Base-by-base conservation (phyloP, 1,140 invertebrate genomes). In the Eufriesea mexicana region DNA sequence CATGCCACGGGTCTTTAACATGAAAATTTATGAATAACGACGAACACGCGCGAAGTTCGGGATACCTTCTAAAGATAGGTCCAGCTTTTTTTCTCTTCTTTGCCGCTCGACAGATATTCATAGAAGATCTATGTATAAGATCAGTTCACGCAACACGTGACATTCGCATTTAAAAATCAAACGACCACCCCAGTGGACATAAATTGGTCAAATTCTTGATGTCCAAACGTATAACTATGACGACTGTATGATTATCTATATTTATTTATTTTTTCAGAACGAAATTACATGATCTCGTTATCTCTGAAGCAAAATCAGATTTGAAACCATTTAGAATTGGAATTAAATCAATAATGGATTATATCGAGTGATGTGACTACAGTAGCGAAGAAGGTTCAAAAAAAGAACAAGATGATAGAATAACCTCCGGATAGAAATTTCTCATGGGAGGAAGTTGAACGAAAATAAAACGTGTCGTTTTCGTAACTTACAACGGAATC, bases 321-420 rank as follows among this genome's bases (percentile, higher is more conserved):
- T 42, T 23, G 14, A 42, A 10, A 18, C 20, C 62, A 23, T 35
- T 35, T 35, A 35, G n/a, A n/a, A n/a, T 35, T 35, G 35, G 35
- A 35, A 35, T 35, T 35, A 35, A 35, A 35, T 35, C 35, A 35
- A 35, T 2, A 35, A 35, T 2, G 35, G 35, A 35, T 35, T 1
- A 35, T 35, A 35, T 35, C 35, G 35, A 35, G 35, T 35, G 35
- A 4, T 35, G 35, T 4, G 35, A 35, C 4, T 35, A 35, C 35
- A 4, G 35, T 35, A 35, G 10, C n/a, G n/a, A n/a, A 1, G 0
- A 42, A 35, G 10, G 0, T 1, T 9, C 0, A 0, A 20, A 45
- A 45, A 66, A 66, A 14, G 23, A 35, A 20, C 18, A 7, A 0
- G 1, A 64, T 9, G 8, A 23, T 6, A 0, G 61, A 16, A 16